Base-by-base conservation (phyloP, 2,888 invertebrate genomes). In the Drosophila rubida region DNA sequence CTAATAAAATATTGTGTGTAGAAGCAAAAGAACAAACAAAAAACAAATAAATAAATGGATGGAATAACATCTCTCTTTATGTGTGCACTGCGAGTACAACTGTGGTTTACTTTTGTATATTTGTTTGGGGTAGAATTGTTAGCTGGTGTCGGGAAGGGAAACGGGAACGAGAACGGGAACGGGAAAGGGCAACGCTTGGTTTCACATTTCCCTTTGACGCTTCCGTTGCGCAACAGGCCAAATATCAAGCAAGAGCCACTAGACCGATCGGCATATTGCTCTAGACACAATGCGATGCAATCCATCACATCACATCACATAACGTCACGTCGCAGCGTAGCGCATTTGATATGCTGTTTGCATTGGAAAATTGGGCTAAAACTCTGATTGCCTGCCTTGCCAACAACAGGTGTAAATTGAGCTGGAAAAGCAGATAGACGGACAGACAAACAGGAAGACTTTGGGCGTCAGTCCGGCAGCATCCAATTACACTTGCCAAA, bases 151-250 rank as follows among this genome's bases (percentile, higher is more conserved):
- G n/a, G n/a, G n/a, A n/a, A n/a, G n/a, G 44, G 13, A 14, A 49
- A 25, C 48, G 41, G 49, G 30, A 50, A 60, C n/a, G 27, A 22
- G 39, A 46, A 3, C 22, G 49, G 73, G 53, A 68, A 60, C 39
- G 73, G 78, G 59, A 42, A 53, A 58, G 37, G 63, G 82, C 79
- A 78, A 86, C 89, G 89, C 80, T 82, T 87, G 85, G 87, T 80
- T 87, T 87, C 89, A 87, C 89, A 87, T 87, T 89, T 84, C 88
- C 69, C 45, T 11, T 8, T 25, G 6, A 44, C 54, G 88, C 78
- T 84, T 89, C 89, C 83, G 87, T 78, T 80, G 65, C 44, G 48
- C 39, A 50, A 39, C n/a, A n/a, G 13, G 60, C 27, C 27, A 30
- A 64, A 35, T 53, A 32, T 54, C 42, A 59, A 49, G 37, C 39